A percentile compares a stretch with the other conserved stretches of the same genome.
These are phyloP conservation scores for Ptyas mucosa DNA, from an alignment of 2,113 vertebrate species.

Conservation along the genomic window DNA sequence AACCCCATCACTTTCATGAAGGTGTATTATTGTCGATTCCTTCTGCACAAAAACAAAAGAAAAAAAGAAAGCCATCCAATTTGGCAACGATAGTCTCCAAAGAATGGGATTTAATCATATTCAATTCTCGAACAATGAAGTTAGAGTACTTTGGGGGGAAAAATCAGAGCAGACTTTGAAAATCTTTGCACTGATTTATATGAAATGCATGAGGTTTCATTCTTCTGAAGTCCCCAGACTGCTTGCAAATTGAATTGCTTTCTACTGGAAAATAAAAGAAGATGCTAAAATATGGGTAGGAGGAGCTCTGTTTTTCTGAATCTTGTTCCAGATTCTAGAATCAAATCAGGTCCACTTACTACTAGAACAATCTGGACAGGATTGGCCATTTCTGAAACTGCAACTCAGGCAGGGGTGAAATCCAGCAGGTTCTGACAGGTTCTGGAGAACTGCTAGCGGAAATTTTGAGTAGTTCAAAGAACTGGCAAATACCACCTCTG, in stretches of 20 bases:
- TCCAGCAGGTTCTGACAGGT: too few species aligned
- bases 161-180: not conserved
- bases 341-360: not conserved
- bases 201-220: not conserved
- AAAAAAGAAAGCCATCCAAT: not conserved
- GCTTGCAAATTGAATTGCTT: not conserved
- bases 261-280: not conserved
- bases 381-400: not conserved
- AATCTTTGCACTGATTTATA: not conserved
- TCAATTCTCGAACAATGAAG: not conserved
- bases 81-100: not conserved
- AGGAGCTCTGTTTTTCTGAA: not conserved
- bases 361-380: not conserved
- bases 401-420: not conserved
- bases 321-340: not conserved
- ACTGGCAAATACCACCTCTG: too few species aligned
- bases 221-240: not conserved
- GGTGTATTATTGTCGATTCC: not conserved
- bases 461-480: too few species aligned
- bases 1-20: not conserved
- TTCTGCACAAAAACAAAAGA: not conserved
- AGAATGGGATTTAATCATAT: not conserved
- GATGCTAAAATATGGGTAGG: not conserved
- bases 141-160: not conserved
- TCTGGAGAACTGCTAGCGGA: too few species aligned